These are phyloP conservation scores for Temnothorax rugatulus DNA, from an alignment of 2,888 invertebrate species.

Conservation along the genomic window DNA sequence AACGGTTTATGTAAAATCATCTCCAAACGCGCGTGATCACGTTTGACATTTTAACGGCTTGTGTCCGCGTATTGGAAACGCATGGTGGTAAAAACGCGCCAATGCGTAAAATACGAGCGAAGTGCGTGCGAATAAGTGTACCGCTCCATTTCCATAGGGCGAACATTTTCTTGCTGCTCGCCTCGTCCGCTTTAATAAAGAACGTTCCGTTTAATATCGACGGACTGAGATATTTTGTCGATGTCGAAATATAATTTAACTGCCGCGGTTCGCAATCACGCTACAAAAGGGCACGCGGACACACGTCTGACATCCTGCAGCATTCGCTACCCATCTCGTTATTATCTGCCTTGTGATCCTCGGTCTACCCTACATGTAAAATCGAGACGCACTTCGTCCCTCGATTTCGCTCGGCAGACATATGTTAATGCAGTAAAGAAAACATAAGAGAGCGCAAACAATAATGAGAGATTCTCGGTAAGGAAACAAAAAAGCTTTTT, in stretches of 20 bases:
- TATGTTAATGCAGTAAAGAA: no score
- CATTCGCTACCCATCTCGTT: conserved; percentile 7
- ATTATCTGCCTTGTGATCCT: background rate
- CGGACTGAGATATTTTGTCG: background rate
- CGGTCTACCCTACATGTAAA: background rate
- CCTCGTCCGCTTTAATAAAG: conserved; percentile 14
- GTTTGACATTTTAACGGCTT: conserved; percentile 51
- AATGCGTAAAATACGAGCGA: conserved; percentile 13
- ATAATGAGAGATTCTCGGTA: no score
- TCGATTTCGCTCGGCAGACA: background rate
- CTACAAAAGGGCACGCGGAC: conserved; percentile 12
- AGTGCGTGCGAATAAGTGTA: conserved; percentile 7
- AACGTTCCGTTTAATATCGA: background rate
- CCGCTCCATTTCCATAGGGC: conserved; percentile 26
- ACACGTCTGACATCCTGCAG: conserved; percentile 3
- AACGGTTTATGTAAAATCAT: conserved; percentile 55
- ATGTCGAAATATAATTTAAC: conserved; percentile 42
- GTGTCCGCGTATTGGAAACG: conserved; percentile 12
- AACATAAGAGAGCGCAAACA: no score
- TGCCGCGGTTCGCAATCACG: conserved; percentile 7
- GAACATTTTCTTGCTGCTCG: conserved; percentile 13
- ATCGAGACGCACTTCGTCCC: background rate
- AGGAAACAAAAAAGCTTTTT: no score
- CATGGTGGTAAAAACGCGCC: conserved; percentile 18
- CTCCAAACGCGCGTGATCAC: conserved; percentile 6